These are phyloP conservation scores for Proales similis DNA, from an alignment of 1,140 invertebrate genomes.

Conservation along the genomic window DNA sequence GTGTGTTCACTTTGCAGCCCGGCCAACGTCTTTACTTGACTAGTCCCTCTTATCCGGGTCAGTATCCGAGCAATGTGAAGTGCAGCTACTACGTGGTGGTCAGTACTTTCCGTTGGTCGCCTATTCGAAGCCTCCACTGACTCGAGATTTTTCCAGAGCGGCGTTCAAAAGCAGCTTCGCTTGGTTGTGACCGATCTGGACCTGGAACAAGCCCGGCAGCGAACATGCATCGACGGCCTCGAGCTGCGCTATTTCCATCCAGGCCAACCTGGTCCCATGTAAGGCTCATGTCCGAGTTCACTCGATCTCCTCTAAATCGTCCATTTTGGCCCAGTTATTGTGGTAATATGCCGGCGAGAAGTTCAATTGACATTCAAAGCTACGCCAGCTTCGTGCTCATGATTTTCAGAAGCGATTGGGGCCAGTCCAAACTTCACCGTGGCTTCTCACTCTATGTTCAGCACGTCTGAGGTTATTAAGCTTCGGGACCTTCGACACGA, in stretches of 20 bases:
- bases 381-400: conserved; percentile 15
- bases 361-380: conserved; percentile 13
- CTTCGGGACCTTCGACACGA: no score
- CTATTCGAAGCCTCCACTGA: conserved; percentile 9
- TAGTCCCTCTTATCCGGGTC: conserved; percentile 30
- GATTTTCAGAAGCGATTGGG: conserved; percentile 29
- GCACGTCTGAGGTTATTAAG: neutral
- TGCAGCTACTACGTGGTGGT: neutral
- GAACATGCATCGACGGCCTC: conserved; percentile 14
- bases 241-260: conserved; percentile 24
- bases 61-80: neutral
- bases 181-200: conserved; percentile 12
- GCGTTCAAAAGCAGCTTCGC: neutral
- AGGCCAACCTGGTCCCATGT: conserved; percentile 34
- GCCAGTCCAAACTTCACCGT: conserved; percentile 4
- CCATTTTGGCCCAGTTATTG: no score
- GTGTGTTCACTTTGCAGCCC: conserved; percentile 2
- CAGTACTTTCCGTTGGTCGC: neutral
- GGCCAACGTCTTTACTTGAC: neutral
- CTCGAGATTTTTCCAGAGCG: neutral
- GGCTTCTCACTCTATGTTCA: conserved; percentile 15
- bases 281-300: no score
- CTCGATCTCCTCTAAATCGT: no score
- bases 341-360: conserved; percentile 8
- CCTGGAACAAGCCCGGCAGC: neutral